Evolutionary conservation across 2,888 invertebrate species (phyloP).

Genomic region (Nomada fabriciana): DNA sequence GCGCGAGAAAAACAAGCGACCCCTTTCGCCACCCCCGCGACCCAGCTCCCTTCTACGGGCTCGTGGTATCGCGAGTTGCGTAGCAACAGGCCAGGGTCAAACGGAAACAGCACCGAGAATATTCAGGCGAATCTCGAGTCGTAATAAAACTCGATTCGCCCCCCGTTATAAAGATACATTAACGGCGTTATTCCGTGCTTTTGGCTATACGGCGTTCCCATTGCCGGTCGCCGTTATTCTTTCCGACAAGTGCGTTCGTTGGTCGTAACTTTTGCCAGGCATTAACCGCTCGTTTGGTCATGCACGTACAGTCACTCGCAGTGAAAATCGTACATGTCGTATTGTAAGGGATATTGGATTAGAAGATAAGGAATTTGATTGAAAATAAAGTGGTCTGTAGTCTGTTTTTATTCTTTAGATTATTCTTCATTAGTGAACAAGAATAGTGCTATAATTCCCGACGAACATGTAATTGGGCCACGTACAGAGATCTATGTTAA

Average conservation of each 20-base stretch:
- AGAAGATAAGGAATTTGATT: too few relatives aligned
- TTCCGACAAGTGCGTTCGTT: slow-evolving; percentile 65
- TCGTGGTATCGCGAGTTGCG: slow-evolving; percentile 42
- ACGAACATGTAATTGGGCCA: too few relatives aligned
- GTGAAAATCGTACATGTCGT: too few relatives aligned
- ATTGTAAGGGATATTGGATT: too few relatives aligned
- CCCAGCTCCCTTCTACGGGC: not conserved
- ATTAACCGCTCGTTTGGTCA: slow-evolving; percentile 68
- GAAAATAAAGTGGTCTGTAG: too few relatives aligned
- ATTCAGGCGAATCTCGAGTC: slow-evolving; percentile 63
- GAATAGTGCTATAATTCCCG: too few relatives aligned
- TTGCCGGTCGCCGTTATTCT: slow-evolving; percentile 63
- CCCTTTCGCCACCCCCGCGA: not conserved
- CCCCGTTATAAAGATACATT: slow-evolving; percentile 71
- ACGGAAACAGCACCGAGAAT: slow-evolving; percentile 56
- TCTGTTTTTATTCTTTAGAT: too few relatives aligned
- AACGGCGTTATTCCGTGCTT: slow-evolving; percentile 64
- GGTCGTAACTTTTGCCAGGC: slow-evolving; percentile 65
- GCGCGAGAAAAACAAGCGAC: slow-evolving; percentile 33
- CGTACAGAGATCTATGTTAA: too few relatives aligned
- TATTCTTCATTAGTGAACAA: too few relatives aligned
- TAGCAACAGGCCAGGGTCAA: slow-evolving; percentile 59
- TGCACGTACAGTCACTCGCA: not conserved
- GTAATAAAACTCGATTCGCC: slow-evolving; percentile 70
- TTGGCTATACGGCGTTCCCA: slow-evolving; percentile 46